Evolutionary conservation across 1,140 invertebrate species (phyloP), one percentile per base, ranked within the genome.

Genomic region (Drosophila saltans): DNA sequence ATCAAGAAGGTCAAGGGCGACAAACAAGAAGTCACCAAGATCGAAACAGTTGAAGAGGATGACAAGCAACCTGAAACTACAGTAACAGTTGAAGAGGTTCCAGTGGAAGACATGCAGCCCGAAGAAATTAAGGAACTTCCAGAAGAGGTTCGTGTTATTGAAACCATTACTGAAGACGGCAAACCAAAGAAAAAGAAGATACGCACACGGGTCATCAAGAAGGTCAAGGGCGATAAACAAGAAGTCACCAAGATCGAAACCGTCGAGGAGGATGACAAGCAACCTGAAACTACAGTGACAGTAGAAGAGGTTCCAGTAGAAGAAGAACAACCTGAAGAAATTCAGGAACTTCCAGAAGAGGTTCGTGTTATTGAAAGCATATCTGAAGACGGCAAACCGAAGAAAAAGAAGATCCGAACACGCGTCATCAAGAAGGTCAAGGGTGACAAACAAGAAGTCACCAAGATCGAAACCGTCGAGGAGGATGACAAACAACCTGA

Each of bases 1-100:
- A 66, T 66, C 40, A 66, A 66, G 55, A 66, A 66, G 64, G 55
- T 66, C 26, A 66, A 66, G 64, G 64, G 64, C 2, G 64, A 66
- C 26, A 66, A 66, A 21, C 64, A 66, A 66, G 64, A 66, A 33
- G 55, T 66, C 52, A 66, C 64, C 64, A 66, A 66, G 55, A 66
- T 66, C 24, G 64, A 66, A 43, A 66, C 64, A 3, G 39, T 66
- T 52, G 55, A 66, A 7, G 64, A 66, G 10, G 55, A 66, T 66
- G 64, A 66, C 39, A 66, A 66, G 10, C 28, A 33, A 21, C 16
- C 64, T 0, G 64, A 66, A 16, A 66, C 64, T 10, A 66, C 64
- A 1, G 52, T 66, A 21, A 66, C 55, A 2, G 64, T 66, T 1
- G 64, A 66, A 24, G 64, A 58, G 55, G n/a, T 66, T 30, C 64